A percentile compares a stretch with the other conserved stretches of the same genome.
These are phyloP conservation scores for Alectura lathami DNA, from an alignment of 2,113 vertebrate genomes.

Conservation along the genomic window DNA sequence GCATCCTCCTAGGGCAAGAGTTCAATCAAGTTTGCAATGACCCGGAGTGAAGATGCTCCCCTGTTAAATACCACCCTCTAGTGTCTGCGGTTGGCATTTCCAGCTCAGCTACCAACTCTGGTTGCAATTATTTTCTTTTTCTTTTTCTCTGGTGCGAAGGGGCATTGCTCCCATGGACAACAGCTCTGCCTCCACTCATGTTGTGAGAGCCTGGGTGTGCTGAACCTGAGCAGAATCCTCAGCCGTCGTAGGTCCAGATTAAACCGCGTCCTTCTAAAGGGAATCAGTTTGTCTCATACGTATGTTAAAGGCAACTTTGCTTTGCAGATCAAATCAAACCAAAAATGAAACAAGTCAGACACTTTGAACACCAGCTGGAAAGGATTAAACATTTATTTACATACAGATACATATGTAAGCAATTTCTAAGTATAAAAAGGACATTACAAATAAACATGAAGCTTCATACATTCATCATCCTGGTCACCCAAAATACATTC, in stretches of 20 bases:
- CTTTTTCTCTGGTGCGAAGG: neutral
- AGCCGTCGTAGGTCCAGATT: neutral
- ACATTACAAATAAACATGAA: slow-evolving; percentile 71
- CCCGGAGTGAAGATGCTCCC: neutral
- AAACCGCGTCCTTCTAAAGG: neutral
- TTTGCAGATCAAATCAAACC: neutral
- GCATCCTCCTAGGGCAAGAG: neutral
- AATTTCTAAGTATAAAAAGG: slow-evolving; percentile 72
- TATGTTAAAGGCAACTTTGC: neutral
- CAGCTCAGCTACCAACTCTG: accelerated
- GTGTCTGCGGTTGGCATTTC: neutral
- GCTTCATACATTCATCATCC: slow-evolving; percentile 74
- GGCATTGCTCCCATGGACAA: neutral
- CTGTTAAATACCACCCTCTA: slow-evolving; percentile 11
- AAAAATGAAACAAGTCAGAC: neutral
- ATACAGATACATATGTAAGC: slow-evolving; percentile 72
- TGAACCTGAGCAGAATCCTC: neutral
- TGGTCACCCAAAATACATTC: slow-evolving; percentile 69
- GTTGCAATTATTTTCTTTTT: neutral
- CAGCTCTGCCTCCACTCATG: neutral
- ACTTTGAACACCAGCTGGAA: slow-evolving; percentile 33
- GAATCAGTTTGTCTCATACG: accelerated
- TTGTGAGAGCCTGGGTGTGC: neutral
- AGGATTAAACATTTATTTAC: slow-evolving; percentile 79
- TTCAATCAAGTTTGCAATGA: neutral